phyloP scores from a whole-genome alignment of 1,140 invertebrate genomes.

The Calephelis virginiensis region DNA sequence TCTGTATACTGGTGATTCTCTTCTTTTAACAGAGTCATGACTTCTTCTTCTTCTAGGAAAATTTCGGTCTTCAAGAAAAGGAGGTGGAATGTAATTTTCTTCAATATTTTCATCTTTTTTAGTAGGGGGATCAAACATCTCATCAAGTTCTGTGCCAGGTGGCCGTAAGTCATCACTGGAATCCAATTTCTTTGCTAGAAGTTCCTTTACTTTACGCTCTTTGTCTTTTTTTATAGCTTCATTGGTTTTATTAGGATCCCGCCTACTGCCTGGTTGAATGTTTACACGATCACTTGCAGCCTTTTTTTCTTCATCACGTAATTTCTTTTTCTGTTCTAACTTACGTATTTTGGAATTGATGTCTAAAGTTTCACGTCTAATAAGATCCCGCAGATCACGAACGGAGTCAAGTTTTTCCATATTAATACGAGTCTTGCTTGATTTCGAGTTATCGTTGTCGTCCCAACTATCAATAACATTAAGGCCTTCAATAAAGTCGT shows the following conservation, averaged over 20 bases:
- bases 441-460: constrained; percentile 35
- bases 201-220: constrained; percentile 65
- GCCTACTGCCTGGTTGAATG: constrained; percentile 61
- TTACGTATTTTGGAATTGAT: not conserved
- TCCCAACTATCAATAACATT: constrained; percentile 70
- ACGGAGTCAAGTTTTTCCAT: constrained; percentile 41
- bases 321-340: constrained; percentile 2
- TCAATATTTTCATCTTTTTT: constrained; percentile 31
- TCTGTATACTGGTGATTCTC: not conserved
- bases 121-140: constrained; percentile 40
- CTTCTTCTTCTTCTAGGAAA: not conserved
- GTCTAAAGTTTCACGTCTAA: constrained; percentile 31
- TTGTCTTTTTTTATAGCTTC: constrained; percentile 67
- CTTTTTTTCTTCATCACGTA: not conserved
- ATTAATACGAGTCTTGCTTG: constrained; percentile 25
- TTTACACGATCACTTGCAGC: not conserved
- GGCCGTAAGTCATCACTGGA: constrained; percentile 55
- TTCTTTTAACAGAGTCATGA: not conserved
- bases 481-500: constrained; percentile 68
- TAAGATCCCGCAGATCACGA: constrained; percentile 51
- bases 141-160: constrained; percentile 68
- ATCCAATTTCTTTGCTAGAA: constrained; percentile 59
- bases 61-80: not conserved
- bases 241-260: constrained; percentile 65
- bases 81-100: constrained; percentile 22